Evolutionary conservation across 2,797 vertebrate genomes (phyloP), one percentile per base, ranked within the genome.

Genomic region (Microchirus variegatus): DNA sequence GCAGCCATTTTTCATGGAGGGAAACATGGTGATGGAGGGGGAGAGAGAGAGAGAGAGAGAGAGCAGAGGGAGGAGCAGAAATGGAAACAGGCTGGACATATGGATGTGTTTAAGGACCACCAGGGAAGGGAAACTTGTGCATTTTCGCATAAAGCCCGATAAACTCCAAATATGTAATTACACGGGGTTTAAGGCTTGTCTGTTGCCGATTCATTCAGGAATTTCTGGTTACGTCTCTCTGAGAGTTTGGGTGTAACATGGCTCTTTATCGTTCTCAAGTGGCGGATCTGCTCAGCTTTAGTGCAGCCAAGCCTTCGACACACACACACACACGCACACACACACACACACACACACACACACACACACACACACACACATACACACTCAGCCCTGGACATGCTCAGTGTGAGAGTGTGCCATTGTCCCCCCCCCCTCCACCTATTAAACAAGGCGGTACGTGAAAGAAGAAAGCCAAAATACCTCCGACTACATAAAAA

Each of bases 71-170:
- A 90, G 88, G 85, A 90, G 87, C 86, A 90, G 85, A 88, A 89
- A 90, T 91, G 87, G 91, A 91, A 93, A 92, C 92, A 91, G 83
- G 82, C 77, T 53, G 80, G 85, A 91, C 92, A 94, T 94, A 94
- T 94, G 93, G 93, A 94, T 93, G 90, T 94, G 91, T 93, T 94
- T 94, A 94, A 91, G 92, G 93, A 94, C 93, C 93, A 94, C 93
- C 93, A 92, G 91, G 91, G 93, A 91, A 93, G 93, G 90, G 88
- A 92, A 93, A 93, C 91, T 92, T 90, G 91, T 89, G 92, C 92
- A 92, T 93, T 93, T 94, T 93, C 86, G 81, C 90, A 92, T 93
- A 94, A 94, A 91, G 89, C 91, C 89, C 63, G 93, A 94, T 94
- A 93, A 94, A 94, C 91, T 94, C 91, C 91, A 93, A 93, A 94